Conservation (phyloP, 2,797 vertebrate genomes). For the Sebastes vulpes region DNA sequence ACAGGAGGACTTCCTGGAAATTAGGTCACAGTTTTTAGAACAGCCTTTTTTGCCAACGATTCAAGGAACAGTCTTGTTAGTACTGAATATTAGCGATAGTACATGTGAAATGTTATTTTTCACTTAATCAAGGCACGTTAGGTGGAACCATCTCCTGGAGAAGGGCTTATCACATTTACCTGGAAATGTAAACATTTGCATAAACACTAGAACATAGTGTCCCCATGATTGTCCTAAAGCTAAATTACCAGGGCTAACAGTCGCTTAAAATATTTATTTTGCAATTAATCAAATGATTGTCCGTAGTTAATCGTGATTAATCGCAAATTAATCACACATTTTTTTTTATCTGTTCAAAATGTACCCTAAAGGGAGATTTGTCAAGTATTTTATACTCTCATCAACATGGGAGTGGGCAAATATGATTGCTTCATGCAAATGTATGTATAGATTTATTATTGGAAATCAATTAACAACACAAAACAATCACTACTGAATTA, state of each 20-base stretch:
- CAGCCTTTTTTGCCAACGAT: neutral
- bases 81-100: neutral
- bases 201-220: neutral
- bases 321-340: too few relatives aligned
- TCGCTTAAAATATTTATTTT: too few relatives aligned
- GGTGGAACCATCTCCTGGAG: neutral
- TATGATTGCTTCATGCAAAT: too few relatives aligned
- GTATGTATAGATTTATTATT: too few relatives aligned
- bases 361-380: too few relatives aligned
- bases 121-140: neutral
- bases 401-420: too few relatives aligned
- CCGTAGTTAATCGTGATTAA: too few relatives aligned
- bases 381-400: too few relatives aligned
- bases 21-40: constrained; percentile 9
- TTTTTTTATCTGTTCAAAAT: too few relatives aligned
- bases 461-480: too few relatives aligned
- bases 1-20: constrained; percentile 13
- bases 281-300: too few relatives aligned
- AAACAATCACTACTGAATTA: too few relatives aligned
- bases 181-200: neutral
- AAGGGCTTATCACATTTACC: neutral
- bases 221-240: neutral
- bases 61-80: neutral
- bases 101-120: neutral
- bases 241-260: neutral